Percentiles rank a stretch among this genome's conserved stretches.
Evolutionary conservation across 2,113 vertebrate genomes (phyloP).

Genomic region (Terrapene triunguis): DNA sequence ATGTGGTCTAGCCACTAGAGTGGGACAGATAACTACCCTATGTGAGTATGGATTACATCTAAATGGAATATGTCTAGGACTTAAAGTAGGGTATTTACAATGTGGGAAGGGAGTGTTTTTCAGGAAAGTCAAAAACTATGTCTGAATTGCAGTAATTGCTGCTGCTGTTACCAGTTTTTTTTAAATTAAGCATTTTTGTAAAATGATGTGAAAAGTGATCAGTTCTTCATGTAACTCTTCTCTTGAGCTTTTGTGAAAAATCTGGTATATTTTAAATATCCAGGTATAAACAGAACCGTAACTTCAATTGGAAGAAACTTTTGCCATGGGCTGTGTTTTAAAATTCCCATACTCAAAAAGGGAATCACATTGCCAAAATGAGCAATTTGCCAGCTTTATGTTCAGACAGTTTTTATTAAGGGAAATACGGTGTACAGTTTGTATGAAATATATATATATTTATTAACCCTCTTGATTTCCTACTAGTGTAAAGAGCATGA

Average conservation of each 20-base stretch:
- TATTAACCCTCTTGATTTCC: constrained; percentile 14
- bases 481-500: constrained; percentile 94
- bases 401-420: not conserved
- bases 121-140: not conserved
- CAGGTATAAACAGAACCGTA: not conserved
- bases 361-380: not conserved
- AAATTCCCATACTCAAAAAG: not conserved
- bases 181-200: not conserved
- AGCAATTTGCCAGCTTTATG: not conserved
- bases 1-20: not conserved
- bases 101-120: not conserved
- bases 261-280: not conserved
- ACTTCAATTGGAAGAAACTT: not conserved
- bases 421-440: not conserved
- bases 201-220: not conserved
- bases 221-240: not conserved
- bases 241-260: not conserved
- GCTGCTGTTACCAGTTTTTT: not conserved
- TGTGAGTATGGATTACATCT: not conserved
- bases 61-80: not conserved
- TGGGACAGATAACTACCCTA: not conserved
- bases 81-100: not conserved
- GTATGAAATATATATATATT: not conserved
- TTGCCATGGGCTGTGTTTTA: not conserved
- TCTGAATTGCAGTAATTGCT: constrained; percentile 12